Evolutionary conservation across 2,888 invertebrate genomes (phyloP).

Genomic region (Noctua comes): DNA sequence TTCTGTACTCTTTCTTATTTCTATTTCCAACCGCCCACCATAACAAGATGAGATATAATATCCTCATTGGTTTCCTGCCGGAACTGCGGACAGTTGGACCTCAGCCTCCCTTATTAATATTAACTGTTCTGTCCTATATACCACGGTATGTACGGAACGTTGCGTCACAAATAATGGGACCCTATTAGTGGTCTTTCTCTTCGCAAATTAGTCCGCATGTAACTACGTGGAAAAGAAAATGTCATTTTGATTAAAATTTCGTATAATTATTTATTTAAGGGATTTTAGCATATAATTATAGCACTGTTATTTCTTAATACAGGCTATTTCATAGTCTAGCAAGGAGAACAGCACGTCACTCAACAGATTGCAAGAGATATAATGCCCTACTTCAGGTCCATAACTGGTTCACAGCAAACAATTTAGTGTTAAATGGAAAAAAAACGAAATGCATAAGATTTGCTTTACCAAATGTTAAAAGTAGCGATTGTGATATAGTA

Average conservation of each 20-base stretch:
- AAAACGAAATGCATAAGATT: too few species aligned
- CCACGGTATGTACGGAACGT: constrained; percentile 23
- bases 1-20: not conserved
- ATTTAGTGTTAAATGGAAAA: too few species aligned
- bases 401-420: too few species aligned
- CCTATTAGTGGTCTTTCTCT: constrained; percentile 30
- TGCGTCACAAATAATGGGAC: constrained; percentile 43
- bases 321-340: too few species aligned
- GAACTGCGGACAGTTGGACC: constrained; percentile 43
- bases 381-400: too few species aligned
- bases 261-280: not conserved
- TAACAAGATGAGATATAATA: constrained; percentile 52
- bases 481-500: too few species aligned
- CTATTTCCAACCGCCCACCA: constrained; percentile 15
- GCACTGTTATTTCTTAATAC: too few species aligned
- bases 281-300: not conserved
- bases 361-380: too few species aligned
- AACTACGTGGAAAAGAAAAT: not conserved
- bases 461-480: too few species aligned
- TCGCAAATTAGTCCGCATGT: constrained; percentile 7
- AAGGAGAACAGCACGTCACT: too few species aligned
- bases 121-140: constrained; percentile 37
- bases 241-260: not conserved
- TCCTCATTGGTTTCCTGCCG: constrained; percentile 52
- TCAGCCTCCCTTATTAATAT: constrained; percentile 59